Evolutionary conservation across 2,888 invertebrate species (phyloP).

Genomic region (Crematogaster levior): DNA sequence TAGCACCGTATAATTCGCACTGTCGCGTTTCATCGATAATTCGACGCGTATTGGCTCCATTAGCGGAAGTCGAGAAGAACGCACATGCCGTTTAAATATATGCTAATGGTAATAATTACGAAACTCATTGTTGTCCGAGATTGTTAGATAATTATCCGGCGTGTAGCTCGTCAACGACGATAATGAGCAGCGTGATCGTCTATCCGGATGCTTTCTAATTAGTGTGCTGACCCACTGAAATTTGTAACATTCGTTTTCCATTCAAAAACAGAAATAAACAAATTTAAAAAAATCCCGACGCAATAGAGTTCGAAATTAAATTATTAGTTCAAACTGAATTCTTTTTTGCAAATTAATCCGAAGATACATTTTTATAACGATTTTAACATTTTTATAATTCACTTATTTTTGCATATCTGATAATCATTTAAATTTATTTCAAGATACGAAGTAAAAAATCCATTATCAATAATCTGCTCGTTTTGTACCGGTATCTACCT

Average conservation of each 20-base stretch:
- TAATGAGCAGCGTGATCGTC: slow-evolving; percentile 43
- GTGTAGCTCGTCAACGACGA: slow-evolving; percentile 27
- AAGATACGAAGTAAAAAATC: neutral
- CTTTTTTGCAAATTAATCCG: neutral
- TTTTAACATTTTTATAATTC: too few relatives aligned
- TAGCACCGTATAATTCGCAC: slow-evolving; percentile 42
- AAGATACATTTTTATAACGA: neutral
- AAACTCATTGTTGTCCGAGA: slow-evolving; percentile 40
- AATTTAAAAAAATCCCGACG: neutral
- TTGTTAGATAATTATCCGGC: slow-evolving; percentile 48
- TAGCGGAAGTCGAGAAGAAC: slow-evolving; percentile 39
- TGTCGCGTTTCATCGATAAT: slow-evolving; percentile 32
- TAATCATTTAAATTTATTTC: slow-evolving; percentile 52
- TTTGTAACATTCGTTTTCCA: slow-evolving; percentile 13
- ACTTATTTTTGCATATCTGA: slow-evolving; percentile 41
- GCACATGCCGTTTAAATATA: slow-evolving; percentile 32
- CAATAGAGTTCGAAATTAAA: neutral
- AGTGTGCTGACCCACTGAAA: neutral
- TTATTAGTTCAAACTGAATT: neutral
- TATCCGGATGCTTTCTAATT: slow-evolving; percentile 28
- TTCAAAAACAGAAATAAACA: neutral
- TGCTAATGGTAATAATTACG: slow-evolving; percentile 44
- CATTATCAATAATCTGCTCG: slow-evolving; percentile 39
- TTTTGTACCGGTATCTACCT: slow-evolving; percentile 9
- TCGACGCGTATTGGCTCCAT: slow-evolving; percentile 35